These are phyloP conservation scores for Siniperca chuatsi DNA, from an alignment of 2,113 vertebrate species.

Conservation along the genomic window DNA sequence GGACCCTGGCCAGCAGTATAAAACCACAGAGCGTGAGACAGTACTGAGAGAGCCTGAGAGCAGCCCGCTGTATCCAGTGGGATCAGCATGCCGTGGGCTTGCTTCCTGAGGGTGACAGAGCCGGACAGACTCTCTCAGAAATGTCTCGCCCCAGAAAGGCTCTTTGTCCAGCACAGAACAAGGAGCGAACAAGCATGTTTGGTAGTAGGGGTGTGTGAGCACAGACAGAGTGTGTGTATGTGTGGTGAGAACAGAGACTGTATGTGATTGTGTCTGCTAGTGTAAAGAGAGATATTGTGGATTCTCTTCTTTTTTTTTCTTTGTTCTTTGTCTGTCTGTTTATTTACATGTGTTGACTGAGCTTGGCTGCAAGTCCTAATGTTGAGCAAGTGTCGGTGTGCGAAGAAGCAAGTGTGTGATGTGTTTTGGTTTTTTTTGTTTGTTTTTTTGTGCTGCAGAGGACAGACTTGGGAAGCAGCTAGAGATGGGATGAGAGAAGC, in stretches of 20 bases:
- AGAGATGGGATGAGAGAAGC: slow-evolving; percentile 73
- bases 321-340: slow-evolving; percentile 33
- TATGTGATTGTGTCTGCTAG: slow-evolving; percentile 36
- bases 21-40: slow-evolving; percentile 38
- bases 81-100: slow-evolving; percentile 73
- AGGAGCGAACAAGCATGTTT: slow-evolving; percentile 69
- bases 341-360: slow-evolving; percentile 15
- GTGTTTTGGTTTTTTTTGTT: background rate
- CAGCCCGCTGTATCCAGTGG: slow-evolving; percentile 52
- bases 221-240: slow-evolving; percentile 25
- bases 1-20: background rate
- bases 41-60: slow-evolving; percentile 66
- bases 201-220: slow-evolving; percentile 49
- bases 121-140: slow-evolving; percentile 70
- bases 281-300: slow-evolving; percentile 44
- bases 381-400: slow-evolving; percentile 37
- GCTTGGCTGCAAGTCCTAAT: slow-evolving; percentile 29
- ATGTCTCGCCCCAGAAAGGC: slow-evolving; percentile 61
- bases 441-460: slow-evolving; percentile 42
- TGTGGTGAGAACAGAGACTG: slow-evolving; percentile 23
- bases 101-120: slow-evolving; percentile 66
- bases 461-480: slow-evolving; percentile 57
- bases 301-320: slow-evolving; percentile 7
- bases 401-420: background rate
- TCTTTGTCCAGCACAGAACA: slow-evolving; percentile 75